Evolutionary conservation across 2,888 invertebrate genomes (phyloP), one percentile per base, ranked within the genome.

Genomic region (Trachelus iudaicus): DNA sequence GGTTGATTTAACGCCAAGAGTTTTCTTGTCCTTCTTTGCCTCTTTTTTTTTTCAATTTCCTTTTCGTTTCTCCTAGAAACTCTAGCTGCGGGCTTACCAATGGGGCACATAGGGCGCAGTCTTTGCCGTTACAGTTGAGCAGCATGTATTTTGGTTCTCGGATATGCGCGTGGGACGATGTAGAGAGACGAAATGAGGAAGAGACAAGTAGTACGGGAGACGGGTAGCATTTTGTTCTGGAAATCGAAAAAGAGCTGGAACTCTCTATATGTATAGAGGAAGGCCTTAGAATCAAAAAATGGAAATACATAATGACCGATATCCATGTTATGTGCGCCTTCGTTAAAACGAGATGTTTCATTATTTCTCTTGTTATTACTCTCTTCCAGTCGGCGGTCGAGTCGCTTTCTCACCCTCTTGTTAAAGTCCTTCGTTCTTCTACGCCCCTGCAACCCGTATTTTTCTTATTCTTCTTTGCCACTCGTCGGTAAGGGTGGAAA

Each of bases 301-400:
- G 31, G 79, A 80, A 83, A 83, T 77, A 34, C 33, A 23, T 30
- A 68, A 73, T 76, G 77, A 68, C 68, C 69, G 79, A 74, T 79
- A 40, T 80, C 76, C 77, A 80, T 79, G 76, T 79, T 56, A 77
- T 30, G 34, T 37, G 77, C 74, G 71, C 71, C 79, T 80, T 79
- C 77, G 77, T 79, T 80, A 80, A 79, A 80, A 69, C 69, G 75
- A 80, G 75, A 79, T 79, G 76, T 80, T 80, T 80, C 74, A 80
- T 80, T 80, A 80, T 79, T 80, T 80, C 77, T 80, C 69, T 68
- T 13, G 15, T 33, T 23, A 23, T 74, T 34, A 34, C 69, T 56
- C 9, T 74, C 34, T 74, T 11, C 34, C 3, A 35, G 56, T 40
- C 34, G 71, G 30, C 31, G 11, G 11, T 31, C 30, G 30, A 71